Percentiles rank a stretch among this genome's conserved stretches.
phyloP scores from a whole-genome alignment of 2,888 invertebrate genomes.

The Caenorhabditis imperialis region DNA sequence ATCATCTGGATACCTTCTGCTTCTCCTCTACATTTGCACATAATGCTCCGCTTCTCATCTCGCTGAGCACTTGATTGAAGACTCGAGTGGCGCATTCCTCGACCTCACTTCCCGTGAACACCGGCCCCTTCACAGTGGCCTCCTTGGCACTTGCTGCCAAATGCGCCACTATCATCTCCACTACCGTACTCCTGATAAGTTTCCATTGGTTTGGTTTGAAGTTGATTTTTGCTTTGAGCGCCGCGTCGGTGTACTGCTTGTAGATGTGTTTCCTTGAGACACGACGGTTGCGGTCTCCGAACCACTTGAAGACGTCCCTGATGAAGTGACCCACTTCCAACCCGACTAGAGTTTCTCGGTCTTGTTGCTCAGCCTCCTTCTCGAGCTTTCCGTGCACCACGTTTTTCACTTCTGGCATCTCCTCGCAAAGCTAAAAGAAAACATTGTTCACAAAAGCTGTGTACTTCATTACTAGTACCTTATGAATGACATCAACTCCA shows the following conservation, averaged over 20 bases:
- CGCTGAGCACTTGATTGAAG: constrained; percentile 75
- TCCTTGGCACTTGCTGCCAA: constrained; percentile 44
- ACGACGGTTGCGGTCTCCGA: constrained; percentile 35
- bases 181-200: constrained; percentile 62
- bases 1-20: constrained; percentile 39
- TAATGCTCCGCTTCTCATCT: constrained; percentile 72
- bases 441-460: background rate
- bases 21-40: constrained; percentile 65
- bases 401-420: constrained; percentile 51
- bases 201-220: constrained; percentile 74
- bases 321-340: constrained; percentile 58
- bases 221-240: constrained; percentile 62
- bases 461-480: constrained; percentile 8
- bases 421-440: constrained; percentile 63
- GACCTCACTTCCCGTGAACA: constrained; percentile 38
- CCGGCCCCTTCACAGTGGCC: constrained; percentile 19
- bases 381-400: constrained; percentile 35
- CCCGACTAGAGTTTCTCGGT: constrained; percentile 36
- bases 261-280: constrained; percentile 16
- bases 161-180: constrained; percentile 55
- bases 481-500: constrained; percentile 47
- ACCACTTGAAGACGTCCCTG: constrained; percentile 59
- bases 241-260: constrained; percentile 50
- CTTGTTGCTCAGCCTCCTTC: constrained; percentile 39
- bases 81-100: constrained; percentile 66